Conservation (phyloP, 2,113 vertebrate genomes). For the Ancistrus triradiatus region DNA sequence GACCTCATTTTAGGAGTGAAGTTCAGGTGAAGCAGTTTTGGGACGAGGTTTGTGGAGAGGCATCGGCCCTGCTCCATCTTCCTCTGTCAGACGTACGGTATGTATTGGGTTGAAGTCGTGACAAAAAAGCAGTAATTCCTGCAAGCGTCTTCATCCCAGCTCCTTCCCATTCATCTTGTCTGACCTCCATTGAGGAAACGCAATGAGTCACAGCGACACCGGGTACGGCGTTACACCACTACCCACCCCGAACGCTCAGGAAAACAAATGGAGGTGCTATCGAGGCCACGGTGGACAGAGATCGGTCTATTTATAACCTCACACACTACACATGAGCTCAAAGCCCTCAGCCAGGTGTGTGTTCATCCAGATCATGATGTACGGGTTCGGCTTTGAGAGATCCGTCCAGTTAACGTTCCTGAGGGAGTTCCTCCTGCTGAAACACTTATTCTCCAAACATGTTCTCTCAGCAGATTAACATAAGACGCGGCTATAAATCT, state of each 20-base stretch:
- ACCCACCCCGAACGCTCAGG: slow-evolving; percentile 15
- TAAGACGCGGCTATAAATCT: slow-evolving; percentile 36
- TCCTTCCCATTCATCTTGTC: slow-evolving; percentile 36
- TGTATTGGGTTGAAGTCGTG: slow-evolving; percentile 2
- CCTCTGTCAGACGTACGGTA: slow-evolving; percentile 3
- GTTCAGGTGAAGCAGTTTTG: neutral
- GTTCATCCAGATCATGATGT: too few species aligned
- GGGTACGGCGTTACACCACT: slow-evolving; percentile 3
- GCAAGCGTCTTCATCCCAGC: slow-evolving; percentile 9
- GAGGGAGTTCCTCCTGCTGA: slow-evolving; percentile 46
- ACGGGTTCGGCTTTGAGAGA: too few species aligned
- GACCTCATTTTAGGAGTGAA: too few species aligned
- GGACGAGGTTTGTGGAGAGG: neutral
- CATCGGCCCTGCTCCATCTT: too few species aligned
- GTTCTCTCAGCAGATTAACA: slow-evolving; percentile 37
- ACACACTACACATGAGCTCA: neutral
- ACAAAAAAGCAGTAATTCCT: neutral
- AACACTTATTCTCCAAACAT: slow-evolving; percentile 37
- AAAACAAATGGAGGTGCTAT: slow-evolving; percentile 33
- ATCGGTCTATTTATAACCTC: slow-evolving; percentile 26
- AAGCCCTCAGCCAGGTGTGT: slow-evolving; percentile 5
- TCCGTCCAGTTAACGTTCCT: too few species aligned
- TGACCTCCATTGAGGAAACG: slow-evolving; percentile 36
- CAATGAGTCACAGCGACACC: slow-evolving; percentile 29
- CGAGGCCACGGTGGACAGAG: slow-evolving; percentile 10